phyloP scores from a whole-genome alignment of 2,113 vertebrate genomes.

The Protobothrops mucrosquamatus region DNA sequence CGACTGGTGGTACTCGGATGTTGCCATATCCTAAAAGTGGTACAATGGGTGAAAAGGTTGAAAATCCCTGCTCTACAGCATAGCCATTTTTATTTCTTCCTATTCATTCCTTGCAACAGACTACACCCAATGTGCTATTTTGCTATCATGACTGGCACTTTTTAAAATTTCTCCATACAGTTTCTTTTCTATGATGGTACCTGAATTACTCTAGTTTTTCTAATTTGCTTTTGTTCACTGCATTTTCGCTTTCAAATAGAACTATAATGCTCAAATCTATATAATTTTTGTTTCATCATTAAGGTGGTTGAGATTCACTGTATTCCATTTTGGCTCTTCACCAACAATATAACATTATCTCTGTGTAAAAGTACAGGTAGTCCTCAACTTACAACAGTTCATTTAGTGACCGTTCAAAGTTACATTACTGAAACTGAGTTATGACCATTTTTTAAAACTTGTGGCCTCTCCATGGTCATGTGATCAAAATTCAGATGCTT shows the following conservation, averaged over 20 bases:
- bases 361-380: background rate
- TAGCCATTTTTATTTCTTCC: background rate
- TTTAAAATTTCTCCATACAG: background rate
- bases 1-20: too few relatives aligned
- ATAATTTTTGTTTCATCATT: background rate
- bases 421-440: background rate
- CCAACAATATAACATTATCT: background rate
- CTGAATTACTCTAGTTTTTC: background rate
- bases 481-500: background rate
- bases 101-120: background rate
- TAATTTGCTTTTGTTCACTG: background rate
- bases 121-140: background rate
- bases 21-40: too few relatives aligned
- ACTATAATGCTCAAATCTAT: background rate
- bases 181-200: background rate
- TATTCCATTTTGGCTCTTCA: background rate
- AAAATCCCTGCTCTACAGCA: too few relatives aligned
- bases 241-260: background rate
- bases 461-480: background rate
- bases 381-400: background rate
- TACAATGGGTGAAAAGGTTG: too few relatives aligned
- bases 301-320: background rate
- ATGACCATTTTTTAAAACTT: background rate
- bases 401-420: background rate
- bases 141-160: background rate